These are phyloP conservation scores for Dolichallabes microphthalmus DNA, from an alignment of 2,113 vertebrate species.

Conservation along the genomic window DNA sequence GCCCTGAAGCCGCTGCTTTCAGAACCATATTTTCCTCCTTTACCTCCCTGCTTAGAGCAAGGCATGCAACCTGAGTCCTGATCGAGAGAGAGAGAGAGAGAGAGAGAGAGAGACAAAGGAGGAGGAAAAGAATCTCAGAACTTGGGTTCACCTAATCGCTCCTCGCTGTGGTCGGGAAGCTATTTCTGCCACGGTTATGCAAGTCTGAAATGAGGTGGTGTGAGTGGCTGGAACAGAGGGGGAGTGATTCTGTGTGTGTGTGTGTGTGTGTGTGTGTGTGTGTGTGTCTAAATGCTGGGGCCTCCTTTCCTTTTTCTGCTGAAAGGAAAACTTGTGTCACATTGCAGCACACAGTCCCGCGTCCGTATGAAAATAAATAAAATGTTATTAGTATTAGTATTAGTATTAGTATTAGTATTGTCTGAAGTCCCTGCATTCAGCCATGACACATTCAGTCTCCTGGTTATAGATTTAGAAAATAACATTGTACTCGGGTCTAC, in stretches of 20 bases:
- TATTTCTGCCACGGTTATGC: conserved; percentile 70
- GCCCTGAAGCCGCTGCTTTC: conserved; percentile 33
- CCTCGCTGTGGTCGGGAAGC: conserved; percentile 58
- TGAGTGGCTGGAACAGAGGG: conserved; percentile 31
- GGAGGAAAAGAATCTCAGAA: conserved; percentile 22
- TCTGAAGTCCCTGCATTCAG: no score
- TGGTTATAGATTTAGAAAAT: no score
- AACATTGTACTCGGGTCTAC: no score
- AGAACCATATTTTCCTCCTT: conserved; percentile 67
- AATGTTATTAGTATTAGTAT: no score
- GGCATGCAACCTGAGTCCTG: conserved; percentile 63
- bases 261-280: conserved; percentile 32
- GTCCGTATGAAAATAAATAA: not conserved
- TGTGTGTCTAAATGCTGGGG: not conserved
- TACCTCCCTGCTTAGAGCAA: conserved; percentile 57
- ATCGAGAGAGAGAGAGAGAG: not conserved
- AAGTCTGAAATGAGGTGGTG: conserved; percentile 57
- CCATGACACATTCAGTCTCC: no score
- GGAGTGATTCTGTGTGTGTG: conserved; percentile 33
- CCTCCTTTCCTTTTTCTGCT: conserved; percentile 9
- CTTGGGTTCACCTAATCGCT: conserved; percentile 63
- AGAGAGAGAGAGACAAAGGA: not conserved
- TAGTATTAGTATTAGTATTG: no score
- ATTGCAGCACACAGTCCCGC: not conserved
- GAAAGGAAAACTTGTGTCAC: conserved; percentile 29